Percentiles rank a stretch among this genome's conserved stretches.
These are phyloP conservation scores for Coluber constrictor DNA, from an alignment of 2,797 vertebrate species.

Conservation along the genomic window DNA sequence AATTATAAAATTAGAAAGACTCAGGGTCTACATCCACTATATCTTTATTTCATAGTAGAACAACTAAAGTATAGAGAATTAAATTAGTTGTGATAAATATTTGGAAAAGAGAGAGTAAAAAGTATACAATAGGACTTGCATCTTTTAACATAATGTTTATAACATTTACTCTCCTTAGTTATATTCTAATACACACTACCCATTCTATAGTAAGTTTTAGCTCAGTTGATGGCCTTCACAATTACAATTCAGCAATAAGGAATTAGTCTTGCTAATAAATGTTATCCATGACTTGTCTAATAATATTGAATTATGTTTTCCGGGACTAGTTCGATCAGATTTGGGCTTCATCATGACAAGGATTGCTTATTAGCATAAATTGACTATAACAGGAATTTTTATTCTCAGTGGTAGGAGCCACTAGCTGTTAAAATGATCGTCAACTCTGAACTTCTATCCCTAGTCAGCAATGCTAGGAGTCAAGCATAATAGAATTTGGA, in stretches of 20 bases:
- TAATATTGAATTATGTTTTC: neutral
- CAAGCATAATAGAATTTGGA: neutral
- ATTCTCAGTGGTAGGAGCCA: neutral
- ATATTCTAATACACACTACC: neutral
- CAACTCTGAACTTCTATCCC: neutral
- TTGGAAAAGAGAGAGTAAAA: neutral
- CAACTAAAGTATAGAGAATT: neutral
- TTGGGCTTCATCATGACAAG: neutral
- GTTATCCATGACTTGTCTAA: neutral
- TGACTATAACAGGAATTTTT: neutral
- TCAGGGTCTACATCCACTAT: neutral
- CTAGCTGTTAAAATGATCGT: neutral
- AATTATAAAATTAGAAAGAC: neutral
- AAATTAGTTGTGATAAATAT: neutral
- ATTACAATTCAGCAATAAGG: neutral
- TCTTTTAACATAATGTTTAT: neutral
- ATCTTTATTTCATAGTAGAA: neutral
- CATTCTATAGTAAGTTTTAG: neutral
- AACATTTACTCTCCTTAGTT: neutral
- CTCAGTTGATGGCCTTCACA: neutral
- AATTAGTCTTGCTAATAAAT: neutral
- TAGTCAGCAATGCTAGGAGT: neutral
- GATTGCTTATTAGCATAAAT: neutral
- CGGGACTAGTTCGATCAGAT: neutral
- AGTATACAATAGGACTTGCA: neutral